Percentiles rank a stretch among this genome's conserved stretches.
Conservation (phyloP, 2,113 vertebrate species). For the Cavia aperea region DNA sequence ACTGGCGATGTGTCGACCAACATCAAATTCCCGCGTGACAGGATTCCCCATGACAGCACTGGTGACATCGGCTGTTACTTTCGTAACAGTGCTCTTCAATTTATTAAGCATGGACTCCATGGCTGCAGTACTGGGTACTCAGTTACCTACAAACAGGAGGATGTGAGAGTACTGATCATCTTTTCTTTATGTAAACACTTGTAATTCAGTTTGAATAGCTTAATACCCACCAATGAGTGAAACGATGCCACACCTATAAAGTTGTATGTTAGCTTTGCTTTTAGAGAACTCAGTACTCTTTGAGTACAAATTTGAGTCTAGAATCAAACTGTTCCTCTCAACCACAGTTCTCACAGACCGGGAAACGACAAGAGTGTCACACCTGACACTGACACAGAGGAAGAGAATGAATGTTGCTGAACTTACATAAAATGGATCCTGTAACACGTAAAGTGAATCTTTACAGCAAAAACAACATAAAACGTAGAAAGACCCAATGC, state of each 20-base stretch:
- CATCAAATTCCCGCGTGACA: constrained; percentile 96
- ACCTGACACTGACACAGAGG: neutral
- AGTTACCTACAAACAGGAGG: constrained; percentile 62
- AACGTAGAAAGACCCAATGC: neutral
- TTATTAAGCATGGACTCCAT: constrained; percentile 99
- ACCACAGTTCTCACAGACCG: neutral
- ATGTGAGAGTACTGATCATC: neutral
- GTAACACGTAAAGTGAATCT: neutral
- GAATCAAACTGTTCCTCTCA: neutral
- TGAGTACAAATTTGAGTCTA: neutral
- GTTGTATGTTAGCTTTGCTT: neutral
- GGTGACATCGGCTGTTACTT: constrained; percentile 97
- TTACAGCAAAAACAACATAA: constrained; percentile 26
- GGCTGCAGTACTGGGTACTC: constrained; percentile 59
- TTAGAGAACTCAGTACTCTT: constrained; percentile 13
- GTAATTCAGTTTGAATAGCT: constrained; percentile 25
- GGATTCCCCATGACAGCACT: constrained; percentile 99
- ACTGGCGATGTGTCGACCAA: constrained; percentile 94
- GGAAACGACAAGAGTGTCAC: neutral
- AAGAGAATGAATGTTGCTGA: neutral
- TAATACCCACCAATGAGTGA: neutral
- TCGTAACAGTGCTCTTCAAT: constrained; percentile 96
- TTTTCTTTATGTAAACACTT: constrained; percentile 23
- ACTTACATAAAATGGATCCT: neutral
- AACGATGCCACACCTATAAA: neutral